These are phyloP conservation scores for Hormiphora californensis DNA, from an alignment of 37 sponge, comb jelly and placozoan genomes.

Conservation along the genomic window DNA sequence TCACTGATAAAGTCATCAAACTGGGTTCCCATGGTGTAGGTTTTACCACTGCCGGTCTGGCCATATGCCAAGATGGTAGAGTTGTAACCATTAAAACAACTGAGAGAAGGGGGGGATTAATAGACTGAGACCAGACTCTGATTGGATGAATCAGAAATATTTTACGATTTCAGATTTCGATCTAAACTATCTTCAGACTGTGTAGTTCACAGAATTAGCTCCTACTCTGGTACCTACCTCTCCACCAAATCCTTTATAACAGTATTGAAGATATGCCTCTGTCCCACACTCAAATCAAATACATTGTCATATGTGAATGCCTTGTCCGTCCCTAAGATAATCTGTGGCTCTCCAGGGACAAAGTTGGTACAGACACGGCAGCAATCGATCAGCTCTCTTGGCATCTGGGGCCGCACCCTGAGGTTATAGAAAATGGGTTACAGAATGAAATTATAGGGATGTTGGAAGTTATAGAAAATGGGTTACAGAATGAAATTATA, in stretches of 20 bases:
- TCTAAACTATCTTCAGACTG: no score
- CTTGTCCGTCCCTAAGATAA: constrained; percentile 85
- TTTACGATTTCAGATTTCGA: no score
- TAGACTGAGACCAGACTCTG: no score
- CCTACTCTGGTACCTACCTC: no score
- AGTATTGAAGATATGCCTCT: constrained; percentile 61
- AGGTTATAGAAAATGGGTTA: no score
- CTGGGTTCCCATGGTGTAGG: constrained; percentile 96
- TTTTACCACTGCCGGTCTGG: constrained; percentile 98
- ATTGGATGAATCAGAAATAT: no score
- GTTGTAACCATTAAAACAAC: constrained; percentile 91
- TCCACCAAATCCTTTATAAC: constrained; percentile 71
- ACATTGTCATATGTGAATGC: constrained; percentile 95
- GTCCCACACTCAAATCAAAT: constrained; percentile 67
- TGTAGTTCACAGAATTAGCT: no score
- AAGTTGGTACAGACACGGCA: constrained; percentile 76
- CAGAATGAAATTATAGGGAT: no score
- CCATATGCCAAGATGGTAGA: constrained; percentile 96
- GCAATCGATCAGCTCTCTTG: constrained; percentile 82
- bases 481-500: no score
- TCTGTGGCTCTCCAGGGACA: constrained; percentile 75
- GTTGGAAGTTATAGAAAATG: no score
- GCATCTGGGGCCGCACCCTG: constrained; percentile 88
- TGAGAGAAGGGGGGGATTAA: no score
- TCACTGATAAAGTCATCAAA: constrained; percentile 66